Base-by-base conservation (phyloP, 2,888 invertebrate species). In the Stenurella melanura region DNA sequence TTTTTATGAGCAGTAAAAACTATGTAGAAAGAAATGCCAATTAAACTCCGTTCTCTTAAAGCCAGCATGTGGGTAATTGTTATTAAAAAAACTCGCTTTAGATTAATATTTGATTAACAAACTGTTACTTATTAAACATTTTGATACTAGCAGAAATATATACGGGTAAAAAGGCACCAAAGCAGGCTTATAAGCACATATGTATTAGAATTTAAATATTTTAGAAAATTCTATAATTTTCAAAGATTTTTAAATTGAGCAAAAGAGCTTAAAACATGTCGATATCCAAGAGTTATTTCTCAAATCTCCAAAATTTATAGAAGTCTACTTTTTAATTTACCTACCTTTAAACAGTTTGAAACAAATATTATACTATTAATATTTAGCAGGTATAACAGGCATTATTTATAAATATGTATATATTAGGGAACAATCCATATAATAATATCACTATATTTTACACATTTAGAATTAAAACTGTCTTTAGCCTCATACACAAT, bases 151-250 rank as follows among this genome's bases (percentile, higher is more conserved):
- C 67, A 30, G n/a, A 50, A 34, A 64, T 50, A 63, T 50, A 71
- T 18, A 64, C 42, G 30, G 61, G 38, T 64, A 72, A 67, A 67
- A 76, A 76, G 76, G 76, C 76, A 76, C 76, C 19, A 73, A 76
- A 76, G 73, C 73, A 66, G 76, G 76, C 73, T 67, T 67, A 26
- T 58, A 76, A 76, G 76, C 76, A 74, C 68, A 63, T 54, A 19
- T 30, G 19, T 63, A 54, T 72, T 64, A 54, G 30, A 17, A 63
- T 63, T 6, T 15, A 42, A 42, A 18, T n/a, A 54, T 54, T 72
- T 26, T 19, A 17, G 30, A 30, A 42, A 63, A 3, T 21, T 18
- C 34, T 38, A 70, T 58, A 58, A 38, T 1, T 70, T 60, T 61
- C 17, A 60, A 60, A 70, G 60, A 70, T 60, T 42, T n/a, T 17